phyloP scores from a whole-genome alignment of 2,888 invertebrate genomes.

The Aphidoletes aphidimyza region DNA sequence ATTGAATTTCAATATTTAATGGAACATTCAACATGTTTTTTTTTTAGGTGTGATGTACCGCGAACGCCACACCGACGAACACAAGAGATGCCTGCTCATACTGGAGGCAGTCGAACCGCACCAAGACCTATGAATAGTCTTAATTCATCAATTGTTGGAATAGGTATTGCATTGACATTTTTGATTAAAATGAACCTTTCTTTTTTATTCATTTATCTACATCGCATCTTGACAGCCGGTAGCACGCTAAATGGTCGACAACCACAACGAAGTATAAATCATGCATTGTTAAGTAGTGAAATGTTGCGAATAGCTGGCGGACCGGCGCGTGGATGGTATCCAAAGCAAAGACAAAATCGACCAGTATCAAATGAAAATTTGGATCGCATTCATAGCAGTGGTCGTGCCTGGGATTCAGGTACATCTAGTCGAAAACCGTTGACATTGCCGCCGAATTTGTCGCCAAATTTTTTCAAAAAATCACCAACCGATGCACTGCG shows the following conservation, averaged over 20 bases:
- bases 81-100: constrained; percentile 67
- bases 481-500: constrained; percentile 87
- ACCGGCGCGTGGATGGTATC: constrained; percentile 87
- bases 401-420: constrained; percentile 68
- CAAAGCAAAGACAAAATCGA: constrained; percentile 77
- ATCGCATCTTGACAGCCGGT: constrained; percentile 59
- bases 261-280: constrained; percentile 67
- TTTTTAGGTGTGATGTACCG: constrained; percentile 76
- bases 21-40: no score
- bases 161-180: constrained; percentile 59
- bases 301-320: constrained; percentile 81
- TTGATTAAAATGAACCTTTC: neutral
- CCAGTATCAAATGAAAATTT: constrained; percentile 88
- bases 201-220: neutral
- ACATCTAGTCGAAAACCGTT: constrained; percentile 78
- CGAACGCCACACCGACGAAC: constrained; percentile 79
- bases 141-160: constrained; percentile 65
- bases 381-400: constrained; percentile 72
- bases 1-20: neutral
- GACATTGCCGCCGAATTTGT: constrained; percentile 88
- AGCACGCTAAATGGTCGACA: constrained; percentile 69
- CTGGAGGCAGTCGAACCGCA: constrained; percentile 68
- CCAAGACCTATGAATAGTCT: constrained; percentile 70
- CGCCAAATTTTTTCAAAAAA: constrained; percentile 90
- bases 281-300: constrained; percentile 78